Conservation (phyloP, 2,113 vertebrate genomes). For the Ciconia maguari region DNA sequence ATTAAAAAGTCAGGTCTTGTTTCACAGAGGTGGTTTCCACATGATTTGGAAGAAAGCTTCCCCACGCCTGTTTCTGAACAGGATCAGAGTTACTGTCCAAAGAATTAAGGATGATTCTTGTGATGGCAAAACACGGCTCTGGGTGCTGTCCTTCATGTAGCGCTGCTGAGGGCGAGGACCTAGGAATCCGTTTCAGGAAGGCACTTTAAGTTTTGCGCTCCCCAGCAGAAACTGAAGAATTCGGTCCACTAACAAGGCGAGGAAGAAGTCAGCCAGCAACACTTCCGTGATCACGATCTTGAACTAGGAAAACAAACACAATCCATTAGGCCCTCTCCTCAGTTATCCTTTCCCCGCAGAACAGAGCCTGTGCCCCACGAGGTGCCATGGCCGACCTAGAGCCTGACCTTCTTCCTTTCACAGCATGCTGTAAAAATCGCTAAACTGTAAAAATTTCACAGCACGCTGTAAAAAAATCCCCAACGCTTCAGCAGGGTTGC, state of each 20-base stretch:
- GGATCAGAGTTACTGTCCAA: neutral
- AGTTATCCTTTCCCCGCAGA: no score
- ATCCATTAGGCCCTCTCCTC: neutral
- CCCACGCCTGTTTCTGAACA: neutral
- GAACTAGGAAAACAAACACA: conserved; percentile 74
- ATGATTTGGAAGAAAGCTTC: neutral
- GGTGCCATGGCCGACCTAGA: fast-evolving
- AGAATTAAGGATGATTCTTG: neutral
- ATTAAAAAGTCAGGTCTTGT: neutral
- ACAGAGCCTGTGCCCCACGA: neutral
- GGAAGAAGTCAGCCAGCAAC: conserved; percentile 87
- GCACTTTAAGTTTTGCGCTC: conserved; percentile 88
- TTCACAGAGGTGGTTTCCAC: neutral
- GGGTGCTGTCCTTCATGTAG: neutral
- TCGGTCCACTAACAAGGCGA: conserved; percentile 85
- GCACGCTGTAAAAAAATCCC: neutral
- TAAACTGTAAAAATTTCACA: no score
- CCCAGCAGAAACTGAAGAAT: conserved; percentile 90
- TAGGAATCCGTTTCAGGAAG: conserved; percentile 78
- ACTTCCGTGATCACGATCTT: conserved; percentile 90
- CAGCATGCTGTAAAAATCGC: fast-evolving
- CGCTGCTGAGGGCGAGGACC: neutral
- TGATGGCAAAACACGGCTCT: neutral
- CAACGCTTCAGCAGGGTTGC: neutral
- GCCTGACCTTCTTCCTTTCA: no score